Conservation (phyloP, 2,888 invertebrate species). For the Lamproptera curius region DNA sequence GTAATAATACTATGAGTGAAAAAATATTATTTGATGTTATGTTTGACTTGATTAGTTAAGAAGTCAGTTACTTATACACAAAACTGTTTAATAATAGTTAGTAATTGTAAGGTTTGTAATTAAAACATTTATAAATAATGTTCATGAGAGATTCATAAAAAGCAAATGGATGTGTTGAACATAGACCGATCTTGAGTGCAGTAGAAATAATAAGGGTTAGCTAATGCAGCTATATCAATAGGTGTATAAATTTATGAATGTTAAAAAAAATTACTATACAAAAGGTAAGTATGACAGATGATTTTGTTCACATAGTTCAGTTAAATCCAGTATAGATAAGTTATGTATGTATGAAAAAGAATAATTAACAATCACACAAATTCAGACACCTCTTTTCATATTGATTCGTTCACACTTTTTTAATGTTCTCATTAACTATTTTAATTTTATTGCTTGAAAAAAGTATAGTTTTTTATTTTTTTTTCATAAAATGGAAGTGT, state of each 20-base stretch:
- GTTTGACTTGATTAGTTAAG: no score
- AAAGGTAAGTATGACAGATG: no score
- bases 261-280: no score
- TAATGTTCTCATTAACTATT: no score
- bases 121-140: not conserved
- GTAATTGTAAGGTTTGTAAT: not conserved
- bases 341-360: not conserved
- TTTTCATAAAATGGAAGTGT: no score
- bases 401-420: constrained; percentile 27
- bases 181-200: constrained; percentile 20
- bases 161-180: not conserved
- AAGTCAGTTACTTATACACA: no score
- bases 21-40: no score
- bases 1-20: not conserved
- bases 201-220: constrained; percentile 8
- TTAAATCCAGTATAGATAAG: no score
- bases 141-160: not conserved
- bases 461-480: no score
- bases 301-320: no score
- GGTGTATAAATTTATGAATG: constrained; percentile 5
- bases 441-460: no score
- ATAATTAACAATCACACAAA: no score
- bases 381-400: constrained; percentile 14
- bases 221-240: not conserved
- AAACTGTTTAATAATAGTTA: not conserved